Base-by-base conservation (phyloP, 2,797 vertebrate genomes). In the Coilia nasus region DNA sequence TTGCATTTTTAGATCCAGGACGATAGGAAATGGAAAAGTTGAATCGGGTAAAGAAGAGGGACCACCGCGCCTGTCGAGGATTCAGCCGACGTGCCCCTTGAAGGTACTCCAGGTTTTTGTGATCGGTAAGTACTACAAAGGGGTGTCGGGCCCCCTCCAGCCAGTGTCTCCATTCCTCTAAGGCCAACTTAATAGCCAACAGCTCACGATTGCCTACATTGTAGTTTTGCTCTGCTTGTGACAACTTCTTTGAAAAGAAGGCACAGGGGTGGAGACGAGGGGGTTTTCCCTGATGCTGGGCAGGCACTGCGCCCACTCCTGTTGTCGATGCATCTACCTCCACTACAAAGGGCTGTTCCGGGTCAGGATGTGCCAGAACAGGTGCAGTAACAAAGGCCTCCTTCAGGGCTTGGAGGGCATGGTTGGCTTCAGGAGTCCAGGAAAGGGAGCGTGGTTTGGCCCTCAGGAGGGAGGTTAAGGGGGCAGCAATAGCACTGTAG, bases 201-300 rank as follows among this genome's bases (percentile, higher is more conserved):
- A 64, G 7, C 7, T 64, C 60, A 0, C 60, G 23, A 12, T 47
- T 21, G 0, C 83, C 64, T 10, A 59, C 35, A 25, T 80, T 14
- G 10, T 84, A 84, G 54, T 80, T 80, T 1, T 1, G 6, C 10
- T 54, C 50, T 0, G 50, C 50, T 2, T 15, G 0, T 11, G 50
- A 54, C 0, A 54, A 10, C 6, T 10, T 6, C 14, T 10, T 6
- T 12, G 50, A 15, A 54, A 2, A 59, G 56, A 59, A 59, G 5
- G 47, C 23, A 56, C 83, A 35, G 21, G 83, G 2, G 17, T 25
- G 78, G 41, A 75, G 50, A 84, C 46, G n/a, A n/a, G n/a, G n/a
- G n/a, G n/a, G 2, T 5, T 17, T 59, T 19, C 56, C 4, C 4
- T 3, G 17, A 59, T 19, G 15, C 19, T 19, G 19, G 56, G 19